Conservation (phyloP, 2,888 invertebrate genomes). For the Linnaemya vulpina region DNA sequence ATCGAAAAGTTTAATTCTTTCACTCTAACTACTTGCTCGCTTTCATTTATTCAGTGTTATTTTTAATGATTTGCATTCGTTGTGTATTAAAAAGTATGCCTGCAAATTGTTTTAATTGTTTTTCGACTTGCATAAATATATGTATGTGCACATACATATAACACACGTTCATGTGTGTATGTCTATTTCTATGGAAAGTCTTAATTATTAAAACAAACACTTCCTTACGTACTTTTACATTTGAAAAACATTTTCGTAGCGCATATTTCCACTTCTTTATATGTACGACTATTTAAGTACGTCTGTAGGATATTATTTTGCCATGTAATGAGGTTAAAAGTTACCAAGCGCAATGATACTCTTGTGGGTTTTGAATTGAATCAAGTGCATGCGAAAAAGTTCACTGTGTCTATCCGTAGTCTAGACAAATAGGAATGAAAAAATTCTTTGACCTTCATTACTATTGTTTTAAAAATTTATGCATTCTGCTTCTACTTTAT, state of each 20-base stretch:
- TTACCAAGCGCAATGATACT: slow-evolving; percentile 68
- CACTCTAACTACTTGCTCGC: not conserved
- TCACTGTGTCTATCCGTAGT: slow-evolving; percentile 73
- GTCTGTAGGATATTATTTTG: slow-evolving; percentile 12
- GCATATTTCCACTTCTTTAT: not conserved
- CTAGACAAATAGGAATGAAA: slow-evolving; percentile 73
- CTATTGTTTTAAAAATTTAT: slow-evolving; percentile 69
- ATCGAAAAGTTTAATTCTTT: slow-evolving; percentile 49
- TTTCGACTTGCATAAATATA: not conserved
- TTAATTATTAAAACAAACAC: slow-evolving; percentile 37
- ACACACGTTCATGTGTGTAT: not conserved
- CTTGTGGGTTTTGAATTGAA: slow-evolving; percentile 70
- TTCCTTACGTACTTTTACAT: not conserved
- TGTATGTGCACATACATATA: not conserved
- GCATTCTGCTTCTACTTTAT: slow-evolving; percentile 49
- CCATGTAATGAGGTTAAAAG: slow-evolving; percentile 73
- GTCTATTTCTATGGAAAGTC: not conserved
- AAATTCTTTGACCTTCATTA: slow-evolving; percentile 75
- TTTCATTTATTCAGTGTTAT: slow-evolving; percentile 29
- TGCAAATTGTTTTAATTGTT: not conserved
- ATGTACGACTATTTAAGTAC: not conserved
- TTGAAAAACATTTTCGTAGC: slow-evolving; percentile 14
- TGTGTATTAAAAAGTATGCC: no score
- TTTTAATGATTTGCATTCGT: slow-evolving; percentile 14
- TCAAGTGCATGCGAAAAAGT: slow-evolving; percentile 71